phyloP scores from a whole-genome alignment of 2,797 vertebrate genomes.

The Alectoris magna region DNA sequence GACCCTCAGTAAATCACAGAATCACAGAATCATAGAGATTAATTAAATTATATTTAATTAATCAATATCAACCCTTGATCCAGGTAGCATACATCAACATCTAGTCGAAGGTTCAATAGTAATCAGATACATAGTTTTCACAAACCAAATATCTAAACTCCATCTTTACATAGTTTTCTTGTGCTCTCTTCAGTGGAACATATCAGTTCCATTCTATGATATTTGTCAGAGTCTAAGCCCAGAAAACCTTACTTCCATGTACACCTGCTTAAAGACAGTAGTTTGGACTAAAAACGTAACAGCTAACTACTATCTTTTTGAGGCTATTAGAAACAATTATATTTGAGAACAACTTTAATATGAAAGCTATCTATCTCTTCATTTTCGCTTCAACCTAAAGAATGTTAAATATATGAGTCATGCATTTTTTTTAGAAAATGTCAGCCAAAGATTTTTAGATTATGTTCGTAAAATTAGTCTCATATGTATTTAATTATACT shows the following conservation, averaged over 20 bases:
- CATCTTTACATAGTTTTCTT: background rate
- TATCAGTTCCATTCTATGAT: background rate
- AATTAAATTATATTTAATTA: background rate
- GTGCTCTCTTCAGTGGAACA: background rate
- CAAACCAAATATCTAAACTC: background rate
- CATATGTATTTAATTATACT: slow-evolving; percentile 29
- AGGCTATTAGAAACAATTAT: background rate
- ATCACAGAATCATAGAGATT: too few species aligned
- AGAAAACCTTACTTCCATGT: background rate
- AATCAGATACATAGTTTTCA: background rate
- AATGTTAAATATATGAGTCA: background rate
- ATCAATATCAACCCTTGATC: background rate
- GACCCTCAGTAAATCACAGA: background rate
- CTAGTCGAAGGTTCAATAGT: background rate
- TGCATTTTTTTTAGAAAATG: background rate
- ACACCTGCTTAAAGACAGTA: background rate
- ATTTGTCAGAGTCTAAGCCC: background rate
- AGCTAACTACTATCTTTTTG: background rate
- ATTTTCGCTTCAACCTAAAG: slow-evolving; percentile 14
- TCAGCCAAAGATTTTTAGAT: background rate
- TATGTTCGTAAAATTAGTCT: background rate
- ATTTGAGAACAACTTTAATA: background rate
- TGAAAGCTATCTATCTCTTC: background rate
- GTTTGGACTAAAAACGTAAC: background rate
- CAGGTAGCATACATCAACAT: background rate